Evolutionary conservation across 1,140 invertebrate species (phyloP).

Genomic region (Condylostylus longicornis): DNA sequence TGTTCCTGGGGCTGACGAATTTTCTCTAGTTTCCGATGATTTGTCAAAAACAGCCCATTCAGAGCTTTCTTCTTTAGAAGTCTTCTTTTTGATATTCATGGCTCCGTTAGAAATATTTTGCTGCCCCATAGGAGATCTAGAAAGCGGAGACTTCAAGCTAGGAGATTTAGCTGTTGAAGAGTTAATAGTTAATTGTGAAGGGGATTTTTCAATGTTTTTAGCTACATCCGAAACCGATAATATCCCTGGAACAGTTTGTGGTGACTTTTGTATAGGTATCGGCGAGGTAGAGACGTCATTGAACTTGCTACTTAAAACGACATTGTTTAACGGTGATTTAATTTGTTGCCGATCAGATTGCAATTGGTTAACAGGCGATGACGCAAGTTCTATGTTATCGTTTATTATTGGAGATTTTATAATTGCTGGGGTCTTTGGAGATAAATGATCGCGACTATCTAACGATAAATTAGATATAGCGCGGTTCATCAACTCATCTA

Average conservation of each 20-base stretch:
- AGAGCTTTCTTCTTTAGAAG: not conserved
- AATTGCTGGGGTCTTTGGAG: constrained; percentile 13
- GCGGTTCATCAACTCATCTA: constrained; percentile 30
- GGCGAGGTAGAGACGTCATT: constrained; percentile 31
- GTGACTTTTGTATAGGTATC: constrained; percentile 25
- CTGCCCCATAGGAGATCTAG: constrained; percentile 22
- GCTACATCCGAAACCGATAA: too few relatives aligned
- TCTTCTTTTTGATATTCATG: constrained; percentile 12
- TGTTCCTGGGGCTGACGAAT: constrained; percentile 4
- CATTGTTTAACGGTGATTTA: constrained; percentile 9
- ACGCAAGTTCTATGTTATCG: constrained; percentile 8
- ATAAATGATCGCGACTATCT: constrained; percentile 26
- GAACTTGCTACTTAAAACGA: constrained; percentile 11
- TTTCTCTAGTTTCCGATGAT: constrained; percentile 13
- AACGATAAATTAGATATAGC: constrained; percentile 30
- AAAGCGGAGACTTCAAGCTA: constrained; percentile 1
- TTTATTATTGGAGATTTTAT: constrained; percentile 7
- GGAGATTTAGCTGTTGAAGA: constrained; percentile 4
- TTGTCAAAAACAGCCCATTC: constrained; percentile 30
- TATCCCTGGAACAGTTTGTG: constrained; percentile 13
- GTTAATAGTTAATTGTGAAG: too few relatives aligned
- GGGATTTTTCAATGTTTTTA: too few relatives aligned
- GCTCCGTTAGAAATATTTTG: too few relatives aligned
- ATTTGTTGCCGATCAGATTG: not conserved
- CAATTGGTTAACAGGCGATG: constrained; percentile 10